These are phyloP conservation scores for Anodontia alba DNA, from an alignment of 2,888 invertebrate genomes.

Conservation along the genomic window DNA sequence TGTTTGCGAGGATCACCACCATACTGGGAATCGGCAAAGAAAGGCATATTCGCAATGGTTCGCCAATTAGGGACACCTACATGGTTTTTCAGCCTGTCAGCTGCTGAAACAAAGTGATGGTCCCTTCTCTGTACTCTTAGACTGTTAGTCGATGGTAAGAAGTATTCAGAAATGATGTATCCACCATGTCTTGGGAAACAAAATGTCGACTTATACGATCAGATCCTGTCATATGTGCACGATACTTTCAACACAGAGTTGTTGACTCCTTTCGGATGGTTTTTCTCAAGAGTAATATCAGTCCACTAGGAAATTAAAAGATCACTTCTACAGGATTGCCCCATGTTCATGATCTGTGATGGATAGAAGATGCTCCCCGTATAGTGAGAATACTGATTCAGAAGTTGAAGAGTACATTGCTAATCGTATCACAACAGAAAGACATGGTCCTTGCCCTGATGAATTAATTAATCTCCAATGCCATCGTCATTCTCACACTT, in stretches of 20 bases:
- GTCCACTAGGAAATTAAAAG: slow-evolving; percentile 38
- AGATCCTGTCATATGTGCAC: slow-evolving; percentile 51
- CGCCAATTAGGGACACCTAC: slow-evolving; percentile 62
- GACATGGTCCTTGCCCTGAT: too few species aligned
- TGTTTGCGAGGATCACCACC: slow-evolving; percentile 57
- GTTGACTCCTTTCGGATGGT: slow-evolving; percentile 39
- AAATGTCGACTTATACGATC: slow-evolving; percentile 31
- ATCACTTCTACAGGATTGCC: slow-evolving; percentile 47
- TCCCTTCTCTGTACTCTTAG: slow-evolving; percentile 35
- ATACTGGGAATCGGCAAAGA: slow-evolving; percentile 62
- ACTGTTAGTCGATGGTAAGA: slow-evolving; percentile 17
- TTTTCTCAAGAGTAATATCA: slow-evolving; percentile 22
- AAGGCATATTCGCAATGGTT: slow-evolving; percentile 66
- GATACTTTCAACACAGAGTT: slow-evolving; percentile 46
- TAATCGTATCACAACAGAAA: slow-evolving; percentile 23
- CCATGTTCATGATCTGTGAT: slow-evolving; percentile 52
- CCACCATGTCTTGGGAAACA: slow-evolving; percentile 22
- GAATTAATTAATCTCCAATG: slow-evolving; percentile 33
- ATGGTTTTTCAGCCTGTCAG: slow-evolving; percentile 53
- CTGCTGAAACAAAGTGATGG: slow-evolving; percentile 65
- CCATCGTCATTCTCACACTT: slow-evolving; percentile 16
- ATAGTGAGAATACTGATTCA: background rate
- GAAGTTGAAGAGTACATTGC: slow-evolving; percentile 21
- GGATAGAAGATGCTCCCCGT: slow-evolving; percentile 49
- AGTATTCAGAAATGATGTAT: slow-evolving; percentile 33